Percentiles rank a stretch among this genome's conserved stretches.
These are phyloP conservation scores for Erpetoichthys calabaricus DNA, from an alignment of 2,797 vertebrate species.

Conservation along the genomic window DNA sequence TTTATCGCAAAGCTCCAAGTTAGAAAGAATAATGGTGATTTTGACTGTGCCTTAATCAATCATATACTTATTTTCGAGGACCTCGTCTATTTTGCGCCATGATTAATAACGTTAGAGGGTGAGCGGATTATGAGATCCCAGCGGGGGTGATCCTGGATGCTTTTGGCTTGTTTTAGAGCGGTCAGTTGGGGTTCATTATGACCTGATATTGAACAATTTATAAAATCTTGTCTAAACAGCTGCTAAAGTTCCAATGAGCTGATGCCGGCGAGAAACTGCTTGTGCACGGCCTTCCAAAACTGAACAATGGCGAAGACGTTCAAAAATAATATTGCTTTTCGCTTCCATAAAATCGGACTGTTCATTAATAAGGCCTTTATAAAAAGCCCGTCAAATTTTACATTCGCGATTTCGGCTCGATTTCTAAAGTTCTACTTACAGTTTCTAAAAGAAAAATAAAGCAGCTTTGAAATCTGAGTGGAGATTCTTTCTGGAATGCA, in stretches of 20 bases:
- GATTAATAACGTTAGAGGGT: conserved; percentile 78
- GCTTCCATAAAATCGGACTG: too few relatives aligned
- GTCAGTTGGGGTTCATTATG: conserved; percentile 93
- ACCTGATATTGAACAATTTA: conserved; percentile 89
- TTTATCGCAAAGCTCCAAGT: not conserved
- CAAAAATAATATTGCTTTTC: too few relatives aligned
- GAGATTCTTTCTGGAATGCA: too few relatives aligned
- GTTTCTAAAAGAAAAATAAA: too few relatives aligned
- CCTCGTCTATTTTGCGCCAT: conserved; percentile 79
- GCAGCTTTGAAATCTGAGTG: too few relatives aligned
- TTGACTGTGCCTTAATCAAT: conserved; percentile 71
- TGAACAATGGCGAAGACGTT: too few relatives aligned
- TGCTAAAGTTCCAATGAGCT: conserved; percentile 76
- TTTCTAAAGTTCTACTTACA: too few relatives aligned
- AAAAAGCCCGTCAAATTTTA: too few relatives aligned
- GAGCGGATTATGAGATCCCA: conserved; percentile 79
- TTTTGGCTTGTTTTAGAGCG: conserved; percentile 73
- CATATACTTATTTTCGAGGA: conserved; percentile 67
- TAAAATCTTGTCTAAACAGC: conserved; percentile 98
- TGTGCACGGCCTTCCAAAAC: too few relatives aligned
- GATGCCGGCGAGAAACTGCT: conserved; percentile 48
- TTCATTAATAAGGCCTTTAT: too few relatives aligned
- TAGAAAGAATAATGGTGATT: conserved; percentile 64
- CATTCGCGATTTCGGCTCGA: too few relatives aligned
- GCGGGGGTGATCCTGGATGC: conserved; percentile 68